Evolutionary conservation across 92 coral and sea anemone species (phyloP), one percentile per base, ranked within the genome.

Genomic region (Phymanthus crucifer): DNA sequence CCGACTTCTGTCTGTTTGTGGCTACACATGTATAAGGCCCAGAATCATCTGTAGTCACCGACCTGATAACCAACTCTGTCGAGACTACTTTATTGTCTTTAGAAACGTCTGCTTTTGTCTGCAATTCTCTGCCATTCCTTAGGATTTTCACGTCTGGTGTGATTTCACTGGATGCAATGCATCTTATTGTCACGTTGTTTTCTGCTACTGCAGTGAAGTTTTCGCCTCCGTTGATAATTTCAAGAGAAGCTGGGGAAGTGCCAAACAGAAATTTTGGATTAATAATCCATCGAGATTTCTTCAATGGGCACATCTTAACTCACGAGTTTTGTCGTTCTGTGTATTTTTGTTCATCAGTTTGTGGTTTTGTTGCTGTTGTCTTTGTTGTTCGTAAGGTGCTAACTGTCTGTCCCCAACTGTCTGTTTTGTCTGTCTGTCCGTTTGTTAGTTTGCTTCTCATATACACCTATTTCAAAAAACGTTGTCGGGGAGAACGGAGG

Each of bases 141-240:
- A 45, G 24, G 23, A 45, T 45, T 36, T 45, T 34, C 5, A 69
- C 45, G 17, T 34, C 24, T 34, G 78, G 78, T 7, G 35, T 73
- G 57, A 73, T 52, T 73, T 45, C 36, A 73, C 78, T 73, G 37
- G 78, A 73, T 23, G 78, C 78, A 32, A 31, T 24, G 32, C 78
- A 73, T 18, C 6, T 45, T n/a, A 73, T 26, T 5, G 36, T 45
- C 46, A 45, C 65, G 36, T 52, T 73, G 31, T 17, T 23, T 32
- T 40, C 78, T 45, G 40, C 64, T 23, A 40, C 45, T 5, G 78
- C 78, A 5, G 78, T 40, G 18, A 73, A 23, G 65, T 38, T 45
- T 73, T 73, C 64, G 18, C 78, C 78, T 14, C 47, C 37, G 33
- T 73, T 73, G 35, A 73, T 52, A 13, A 73, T 52, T 1, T 19